Evolutionary conservation across 2,113 vertebrate species (phyloP), one percentile per base, ranked within the genome.

Genomic region (Phylloscopus trochiloides): DNA sequence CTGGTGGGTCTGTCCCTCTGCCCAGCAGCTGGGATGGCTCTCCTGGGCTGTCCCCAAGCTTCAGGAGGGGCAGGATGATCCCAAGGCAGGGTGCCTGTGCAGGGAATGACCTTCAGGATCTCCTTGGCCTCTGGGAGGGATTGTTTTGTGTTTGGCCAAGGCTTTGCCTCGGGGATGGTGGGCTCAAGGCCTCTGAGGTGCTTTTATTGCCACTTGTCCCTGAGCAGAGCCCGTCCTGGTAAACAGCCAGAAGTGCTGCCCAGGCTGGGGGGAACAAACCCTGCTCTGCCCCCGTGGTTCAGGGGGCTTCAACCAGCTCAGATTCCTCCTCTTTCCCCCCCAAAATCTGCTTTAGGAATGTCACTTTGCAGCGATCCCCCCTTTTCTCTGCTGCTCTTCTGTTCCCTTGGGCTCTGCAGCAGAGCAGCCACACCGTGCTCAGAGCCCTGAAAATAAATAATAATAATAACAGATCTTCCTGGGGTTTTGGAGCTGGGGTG

Each of bases 131-230:
- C 94, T 75, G 71, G 25, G 42, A 79, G 74, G 81, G 47, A 36
- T 68, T 50, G 65, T 48, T 91, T 57, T 48, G 63, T 96, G 78
- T 90, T 86, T 90, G 72, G n/a, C 2, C 28, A 79, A 86, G 86
- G 74, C 78, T 47, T 63, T 62, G 48, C 71, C 67, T 83, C 13
- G 1, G 57, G 65, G 62, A 0, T 62, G 77, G 63, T 48, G 89
- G 78, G 22, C 17, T 91, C 65, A 74, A 80, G 76, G 91, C 62
- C 80, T 65, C 66, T 7, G 43, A 15, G 74, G 74, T 55, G 81
- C 81, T 95, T 96, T 88, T 80, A 86, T 77, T 86, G 96, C 78
- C 12, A 0, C 47, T 88, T 83, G 85, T 66, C 94, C 94, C 94
- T 92, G 93, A 66, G 9, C 72, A 51, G 75, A 55, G 74, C 48